Conservation (phyloP, 2,113 vertebrate species). For the Sylvia atricapilla region DNA sequence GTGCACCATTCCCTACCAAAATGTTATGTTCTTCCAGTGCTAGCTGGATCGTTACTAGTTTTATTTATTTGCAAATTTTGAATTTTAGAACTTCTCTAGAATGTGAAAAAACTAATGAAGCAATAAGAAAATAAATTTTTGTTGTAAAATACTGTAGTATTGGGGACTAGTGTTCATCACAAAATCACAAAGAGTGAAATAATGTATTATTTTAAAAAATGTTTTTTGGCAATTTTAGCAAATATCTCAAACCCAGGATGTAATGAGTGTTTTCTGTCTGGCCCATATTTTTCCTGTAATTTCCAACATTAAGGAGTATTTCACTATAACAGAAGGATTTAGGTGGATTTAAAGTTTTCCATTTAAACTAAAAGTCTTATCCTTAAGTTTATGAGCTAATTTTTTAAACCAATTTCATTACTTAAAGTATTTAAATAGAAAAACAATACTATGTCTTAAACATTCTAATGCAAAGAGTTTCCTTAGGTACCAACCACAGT, state of each 20-base stretch:
- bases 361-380: slow-evolving; percentile 1
- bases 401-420: not conserved
- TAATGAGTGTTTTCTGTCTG: not conserved
- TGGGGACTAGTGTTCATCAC: not conserved
- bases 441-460: not conserved
- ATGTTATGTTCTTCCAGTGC: not conserved
- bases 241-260: not conserved
- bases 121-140: not conserved
- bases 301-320: not conserved
- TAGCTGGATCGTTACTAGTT: not conserved
- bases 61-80: not conserved
- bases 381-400: not conserved
- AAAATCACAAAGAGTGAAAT: not conserved
- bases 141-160: not conserved
- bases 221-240: accelerated
- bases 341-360: not conserved
- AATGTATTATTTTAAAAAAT: not conserved
- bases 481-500: not conserved
- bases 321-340: not conserved
- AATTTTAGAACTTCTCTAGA: not conserved
- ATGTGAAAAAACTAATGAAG: not conserved
- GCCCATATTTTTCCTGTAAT: not conserved
- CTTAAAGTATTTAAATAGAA: not conserved
- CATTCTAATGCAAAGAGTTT: not conserved
- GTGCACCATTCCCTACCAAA: not conserved